These are phyloP conservation scores for Drosophila melanosoma DNA, from an alignment of 2,888 invertebrate species.

Conservation along the genomic window DNA sequence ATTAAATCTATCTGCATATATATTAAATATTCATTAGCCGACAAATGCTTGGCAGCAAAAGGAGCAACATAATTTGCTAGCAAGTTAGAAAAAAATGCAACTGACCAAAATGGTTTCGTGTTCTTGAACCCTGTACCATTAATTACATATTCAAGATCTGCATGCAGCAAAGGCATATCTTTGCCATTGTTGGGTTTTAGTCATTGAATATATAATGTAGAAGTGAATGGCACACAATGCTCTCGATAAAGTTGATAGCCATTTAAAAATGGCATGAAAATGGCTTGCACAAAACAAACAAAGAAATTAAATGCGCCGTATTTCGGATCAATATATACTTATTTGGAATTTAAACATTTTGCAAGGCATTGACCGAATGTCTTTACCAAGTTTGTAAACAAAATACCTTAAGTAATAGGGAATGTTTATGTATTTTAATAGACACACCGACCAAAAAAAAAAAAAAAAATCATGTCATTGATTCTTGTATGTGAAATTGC, in stretches of 20 bases:
- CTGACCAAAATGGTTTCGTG: not conserved
- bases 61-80: not conserved
- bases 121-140: not conserved
- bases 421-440: not conserved
- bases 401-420: constrained; percentile 7
- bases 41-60: not conserved
- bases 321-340: not conserved
- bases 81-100: too few relatives aligned
- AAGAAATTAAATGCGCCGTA: constrained; percentile 15
- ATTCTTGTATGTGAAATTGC: not conserved
- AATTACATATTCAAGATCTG: not conserved
- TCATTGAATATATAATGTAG: not conserved
- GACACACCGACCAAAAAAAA: constrained; percentile 1
- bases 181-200: not conserved
- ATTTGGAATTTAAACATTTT: constrained; percentile 10
- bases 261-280: not conserved
- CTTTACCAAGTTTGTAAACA: constrained; percentile 12
- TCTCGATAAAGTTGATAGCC: not conserved
- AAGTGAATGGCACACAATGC: not conserved
- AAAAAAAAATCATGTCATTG: constrained; percentile 9
- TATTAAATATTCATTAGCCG: constrained; percentile 10
- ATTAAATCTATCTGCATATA: not conserved
- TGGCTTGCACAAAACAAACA: not conserved
- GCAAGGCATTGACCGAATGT: constrained; percentile 19
- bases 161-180: not conserved